Evolutionary conservation across 1,140 invertebrate species (phyloP).

Genomic region (Trichomalopsis sarcophagae): DNA sequence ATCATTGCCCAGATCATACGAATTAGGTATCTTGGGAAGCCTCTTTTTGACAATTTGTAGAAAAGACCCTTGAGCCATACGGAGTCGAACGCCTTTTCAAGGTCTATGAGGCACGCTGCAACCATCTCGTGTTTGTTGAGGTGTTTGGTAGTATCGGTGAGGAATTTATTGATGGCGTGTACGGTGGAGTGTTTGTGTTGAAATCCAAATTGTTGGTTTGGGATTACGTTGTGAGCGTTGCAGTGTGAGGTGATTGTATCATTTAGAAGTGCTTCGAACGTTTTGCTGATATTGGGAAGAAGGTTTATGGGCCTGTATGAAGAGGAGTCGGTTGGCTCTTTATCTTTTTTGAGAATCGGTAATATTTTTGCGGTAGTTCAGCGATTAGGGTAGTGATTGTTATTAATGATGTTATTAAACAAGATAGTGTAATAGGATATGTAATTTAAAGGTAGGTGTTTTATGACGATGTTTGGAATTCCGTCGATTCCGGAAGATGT

Average conservation of each 20-base stretch:
- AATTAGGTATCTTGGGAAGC: slow-evolving; percentile 48
- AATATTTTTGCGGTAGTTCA: slow-evolving; percentile 1
- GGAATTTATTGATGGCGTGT: slow-evolving; percentile 49
- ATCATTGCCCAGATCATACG: slow-evolving; percentile 51
- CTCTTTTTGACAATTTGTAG: slow-evolving; percentile 54
- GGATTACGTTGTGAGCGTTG: slow-evolving; percentile 55
- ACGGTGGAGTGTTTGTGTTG: slow-evolving; percentile 48
- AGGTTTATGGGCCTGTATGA: slow-evolving; percentile 43
- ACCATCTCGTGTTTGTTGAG: slow-evolving; percentile 56
- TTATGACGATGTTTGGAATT: slow-evolving; percentile 2
- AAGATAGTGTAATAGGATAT: neutral
- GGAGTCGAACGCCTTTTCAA: slow-evolving; percentile 62
- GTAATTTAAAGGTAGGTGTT: neutral
- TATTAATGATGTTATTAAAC: slow-evolving; percentile 7
- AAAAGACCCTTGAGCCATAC: slow-evolving; percentile 56
- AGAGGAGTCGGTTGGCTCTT: neutral
- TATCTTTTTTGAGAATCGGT: neutral
- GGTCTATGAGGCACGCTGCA: slow-evolving; percentile 59
- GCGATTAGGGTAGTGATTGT: neutral
- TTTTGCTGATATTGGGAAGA: slow-evolving; percentile 52
- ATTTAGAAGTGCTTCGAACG: slow-evolving; percentile 57
- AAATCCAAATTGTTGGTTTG: slow-evolving; percentile 55
- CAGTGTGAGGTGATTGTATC: slow-evolving; percentile 30
- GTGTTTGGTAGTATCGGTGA: slow-evolving; percentile 36
- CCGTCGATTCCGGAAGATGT: slow-evolving; percentile 3